Evolutionary conservation across 2,113 vertebrate genomes (phyloP).

Genomic region (Saguinus imperator): DNA sequence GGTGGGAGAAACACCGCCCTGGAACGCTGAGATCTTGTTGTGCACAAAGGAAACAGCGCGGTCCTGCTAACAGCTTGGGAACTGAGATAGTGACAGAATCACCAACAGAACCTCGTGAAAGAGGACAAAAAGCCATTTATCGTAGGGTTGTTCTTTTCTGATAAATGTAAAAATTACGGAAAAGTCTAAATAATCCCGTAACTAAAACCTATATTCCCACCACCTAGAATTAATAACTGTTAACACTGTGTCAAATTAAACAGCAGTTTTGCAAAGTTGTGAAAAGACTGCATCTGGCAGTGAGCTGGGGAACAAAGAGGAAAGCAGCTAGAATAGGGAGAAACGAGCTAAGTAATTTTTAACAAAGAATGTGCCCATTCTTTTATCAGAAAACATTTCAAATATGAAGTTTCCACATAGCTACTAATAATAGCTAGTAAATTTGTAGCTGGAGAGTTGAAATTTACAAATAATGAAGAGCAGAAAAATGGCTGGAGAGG

Average conservation of each 20-base stretch:
- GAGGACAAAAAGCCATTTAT: neutral
- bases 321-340: neutral
- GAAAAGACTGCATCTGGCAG: neutral
- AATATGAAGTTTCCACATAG: constrained; percentile 54
- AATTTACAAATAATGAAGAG: constrained; percentile 42
- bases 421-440: constrained; percentile 50
- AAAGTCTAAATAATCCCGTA: neutral
- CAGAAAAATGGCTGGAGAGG: constrained; percentile 44
- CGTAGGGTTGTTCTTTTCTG: neutral
- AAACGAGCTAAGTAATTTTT: neutral
- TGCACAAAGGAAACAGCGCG: constrained; percentile 49
- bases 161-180: neutral
- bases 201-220: neutral
- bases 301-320: neutral
- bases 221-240: neutral
- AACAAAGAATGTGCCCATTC: constrained; percentile 29
- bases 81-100: constrained; percentile 17
- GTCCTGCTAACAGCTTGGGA: neutral
- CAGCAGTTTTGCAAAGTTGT: neutral
- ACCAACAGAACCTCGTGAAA: neutral
- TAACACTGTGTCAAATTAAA: neutral
- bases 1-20: constrained; percentile 36
- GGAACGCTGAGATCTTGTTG: constrained; percentile 25
- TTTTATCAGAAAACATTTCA: constrained; percentile 56
- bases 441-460: constrained; percentile 18